Base-by-base conservation (phyloP, 2,888 invertebrate genomes). In the Lypha dubia region DNA sequence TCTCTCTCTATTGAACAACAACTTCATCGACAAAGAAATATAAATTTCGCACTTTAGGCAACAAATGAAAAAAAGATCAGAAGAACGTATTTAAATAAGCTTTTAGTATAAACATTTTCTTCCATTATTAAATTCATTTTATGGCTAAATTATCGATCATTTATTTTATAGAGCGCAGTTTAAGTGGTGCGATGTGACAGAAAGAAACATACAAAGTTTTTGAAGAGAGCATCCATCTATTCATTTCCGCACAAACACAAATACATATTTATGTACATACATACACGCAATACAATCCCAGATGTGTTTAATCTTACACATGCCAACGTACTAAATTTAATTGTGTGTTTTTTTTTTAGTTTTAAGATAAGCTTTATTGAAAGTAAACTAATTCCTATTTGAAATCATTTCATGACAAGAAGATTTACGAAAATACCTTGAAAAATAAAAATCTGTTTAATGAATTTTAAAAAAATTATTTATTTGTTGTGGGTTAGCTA, bases 1-100 rank as follows among this genome's bases (percentile, higher is more conserved):
- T 41, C 71, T 41, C 6, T n/a, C 32, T 13, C 32, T 24, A 7
- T 41, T 15, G 17, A 60, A 38, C 17, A 60, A 38, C 17, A 68
- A 38, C 51, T 53, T 62, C 44, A 51, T 62, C 62, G 44, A 58
- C 56, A 71, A 71, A 79, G 46, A 71, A 79, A 24, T 60, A 56
- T 53, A 32, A 63, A 35, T 44, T 32, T 70, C 51, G 41, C 77
- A 70, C 8, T 46, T 46, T 2, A 17, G 20, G 9, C 22, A 51
- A 51, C 51, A 51, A 22, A 51, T 13, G 51, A 51, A 20, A 22
- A 22, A 44, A 22, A 51, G 20, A 51, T 51, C 11, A 11, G 22
- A 51, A 22, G 9, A 51, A 13, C 51, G 20, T 20, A 13, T 51
- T 51, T 51, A 51, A 22, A 51, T n/a, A 20, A 49, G 9, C 49